Percentiles rank a stretch among this genome's conserved stretches.
These are phyloP conservation scores for Lepidotrigona ventralis DNA, from an alignment of 1,140 invertebrate genomes.

Conservation along the genomic window DNA sequence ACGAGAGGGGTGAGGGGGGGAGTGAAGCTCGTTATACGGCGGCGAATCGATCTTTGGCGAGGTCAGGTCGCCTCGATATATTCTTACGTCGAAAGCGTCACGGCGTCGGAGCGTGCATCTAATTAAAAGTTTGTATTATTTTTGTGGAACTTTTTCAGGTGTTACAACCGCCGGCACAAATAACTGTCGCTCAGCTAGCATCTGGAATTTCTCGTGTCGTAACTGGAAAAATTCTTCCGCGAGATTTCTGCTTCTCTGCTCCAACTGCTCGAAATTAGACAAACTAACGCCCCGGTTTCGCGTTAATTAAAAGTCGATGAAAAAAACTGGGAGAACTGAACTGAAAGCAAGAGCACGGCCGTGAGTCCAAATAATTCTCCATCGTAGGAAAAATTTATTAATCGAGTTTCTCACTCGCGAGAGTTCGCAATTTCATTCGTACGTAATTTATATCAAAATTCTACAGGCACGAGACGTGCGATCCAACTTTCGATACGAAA, in stretches of 20 bases:
- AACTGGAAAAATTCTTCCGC: slow-evolving; percentile 23
- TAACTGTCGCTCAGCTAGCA: slow-evolving; percentile 1
- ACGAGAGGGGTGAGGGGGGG: not conserved
- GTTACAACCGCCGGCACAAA: slow-evolving; percentile 26
- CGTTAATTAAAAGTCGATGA: not conserved
- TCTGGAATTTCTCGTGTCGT: slow-evolving; percentile 10
- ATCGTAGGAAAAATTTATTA: not conserved
- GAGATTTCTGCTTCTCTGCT: not conserved
- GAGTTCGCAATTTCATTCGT: not conserved
- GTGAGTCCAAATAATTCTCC: not conserved
- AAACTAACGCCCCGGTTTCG: not conserved
- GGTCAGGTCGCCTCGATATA: slow-evolving; percentile 40
- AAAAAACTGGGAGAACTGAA: not conserved
- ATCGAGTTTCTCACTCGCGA: not conserved
- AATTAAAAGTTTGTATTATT: slow-evolving; percentile 57
- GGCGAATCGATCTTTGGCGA: slow-evolving; percentile 35
- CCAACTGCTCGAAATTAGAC: not conserved
- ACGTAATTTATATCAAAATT: not conserved
- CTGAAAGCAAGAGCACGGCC: not conserved
- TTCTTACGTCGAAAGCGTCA: slow-evolving; percentile 30
- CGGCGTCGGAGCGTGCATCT: slow-evolving; percentile 40
- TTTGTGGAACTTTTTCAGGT: slow-evolving; percentile 10
- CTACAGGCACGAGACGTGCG: not conserved
- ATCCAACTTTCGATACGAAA: not conserved
- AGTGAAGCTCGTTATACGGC: slow-evolving; percentile 20